A percentile compares a stretch with the other conserved stretches of the same genome.
These are phyloP conservation scores for Micromussa lordhowensis DNA, from an alignment of 92 coral and sea anemone genomes.

Conservation along the genomic window DNA sequence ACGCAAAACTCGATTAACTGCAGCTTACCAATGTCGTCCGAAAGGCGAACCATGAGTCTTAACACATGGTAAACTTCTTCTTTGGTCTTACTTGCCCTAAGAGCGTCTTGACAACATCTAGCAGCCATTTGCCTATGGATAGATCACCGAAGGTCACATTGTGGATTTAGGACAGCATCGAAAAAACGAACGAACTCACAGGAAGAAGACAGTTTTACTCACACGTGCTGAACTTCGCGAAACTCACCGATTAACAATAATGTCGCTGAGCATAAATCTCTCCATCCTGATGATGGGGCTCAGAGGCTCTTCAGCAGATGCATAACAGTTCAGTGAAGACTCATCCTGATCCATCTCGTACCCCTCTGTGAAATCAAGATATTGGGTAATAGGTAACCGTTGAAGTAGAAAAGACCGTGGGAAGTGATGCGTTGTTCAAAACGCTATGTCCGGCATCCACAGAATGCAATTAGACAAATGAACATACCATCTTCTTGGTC, in stretches of 20 bases:
- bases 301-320: slow-evolving; percentile 86
- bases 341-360: slow-evolving; percentile 79
- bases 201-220: background rate
- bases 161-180: background rate
- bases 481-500: slow-evolving; percentile 96
- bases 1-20: slow-evolving; percentile 8
- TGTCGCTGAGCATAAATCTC: slow-evolving; percentile 96
- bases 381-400: slow-evolving; percentile 36
- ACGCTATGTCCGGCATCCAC: background rate
- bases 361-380: slow-evolving; percentile 49
- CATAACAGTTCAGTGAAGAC: slow-evolving; percentile 85
- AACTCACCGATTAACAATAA: slow-evolving; percentile 93
- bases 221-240: slow-evolving; percentile 31
- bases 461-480: background rate
- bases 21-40: slow-evolving; percentile 95
- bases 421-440: slow-evolving; percentile 2
- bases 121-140: slow-evolving; percentile 95
- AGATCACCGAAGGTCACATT: slow-evolving; percentile 16
- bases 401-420: slow-evolving; percentile 9
- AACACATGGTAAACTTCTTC: slow-evolving; percentile 93
- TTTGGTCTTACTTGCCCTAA: slow-evolving; percentile 81
- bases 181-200: background rate
- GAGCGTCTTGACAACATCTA: slow-evolving; percentile 90
- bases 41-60: slow-evolving; percentile 87
- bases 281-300: slow-evolving; percentile 94